Evolutionary conservation across 23 tunicate genomes (phyloP).

Genomic region (Diplosoma virens): DNA sequence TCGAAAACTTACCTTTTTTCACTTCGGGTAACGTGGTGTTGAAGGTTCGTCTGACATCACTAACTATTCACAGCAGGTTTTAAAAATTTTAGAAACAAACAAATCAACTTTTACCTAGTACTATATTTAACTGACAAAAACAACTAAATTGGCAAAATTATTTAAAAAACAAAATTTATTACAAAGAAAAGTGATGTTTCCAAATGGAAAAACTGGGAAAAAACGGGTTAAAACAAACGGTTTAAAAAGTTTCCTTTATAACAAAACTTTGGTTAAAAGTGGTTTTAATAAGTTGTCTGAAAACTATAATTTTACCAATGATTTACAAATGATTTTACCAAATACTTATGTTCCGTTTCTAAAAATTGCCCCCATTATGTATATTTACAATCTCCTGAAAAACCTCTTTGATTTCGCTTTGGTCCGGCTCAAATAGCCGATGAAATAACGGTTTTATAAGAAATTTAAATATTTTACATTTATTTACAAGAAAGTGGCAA

Average conservation of each 20-base stretch:
- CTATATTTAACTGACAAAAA: constrained; percentile 8
- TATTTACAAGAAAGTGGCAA: no score
- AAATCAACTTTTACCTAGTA: constrained; percentile 17
- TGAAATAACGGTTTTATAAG: no score
- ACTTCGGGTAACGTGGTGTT: not conserved
- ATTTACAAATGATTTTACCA: no score
- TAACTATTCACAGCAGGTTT: not conserved
- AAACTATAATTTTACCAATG: no score
- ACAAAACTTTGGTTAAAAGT: not conserved
- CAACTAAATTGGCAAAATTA: constrained; percentile 7
- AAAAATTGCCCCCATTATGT: no score
- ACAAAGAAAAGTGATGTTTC: not conserved
- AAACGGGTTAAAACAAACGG: not conserved
- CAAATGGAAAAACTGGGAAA: constrained; percentile 7
- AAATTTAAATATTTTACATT: no score
- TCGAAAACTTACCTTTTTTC: not conserved
- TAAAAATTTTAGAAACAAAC: constrained; percentile 19
- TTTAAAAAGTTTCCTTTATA: not conserved
- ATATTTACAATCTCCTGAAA: no score
- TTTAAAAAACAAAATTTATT: not conserved
- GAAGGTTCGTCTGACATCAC: not conserved
- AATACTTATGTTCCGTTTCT: no score
- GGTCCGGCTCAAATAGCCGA: no score
- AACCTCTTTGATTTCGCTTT: no score
- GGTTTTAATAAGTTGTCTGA: no score